Evolutionary conservation across 2,888 invertebrate species (phyloP), one percentile per base, ranked within the genome.

Genomic region (Ceraclea dissimilis): DNA sequence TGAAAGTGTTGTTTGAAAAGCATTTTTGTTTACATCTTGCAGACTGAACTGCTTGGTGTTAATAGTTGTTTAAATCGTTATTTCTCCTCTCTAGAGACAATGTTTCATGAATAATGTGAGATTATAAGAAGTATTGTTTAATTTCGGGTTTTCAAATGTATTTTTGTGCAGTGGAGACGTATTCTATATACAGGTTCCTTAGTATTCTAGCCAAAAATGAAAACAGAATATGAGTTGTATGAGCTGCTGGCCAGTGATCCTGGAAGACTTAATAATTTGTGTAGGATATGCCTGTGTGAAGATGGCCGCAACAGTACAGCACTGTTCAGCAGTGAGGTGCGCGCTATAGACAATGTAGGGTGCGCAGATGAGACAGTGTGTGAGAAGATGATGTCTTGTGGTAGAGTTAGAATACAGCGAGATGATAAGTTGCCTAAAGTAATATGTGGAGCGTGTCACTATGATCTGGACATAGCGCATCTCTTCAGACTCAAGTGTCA

Each of bases 401-500:
- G 26, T 13, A 2, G 50, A 5, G 17, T 50, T 4, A 17, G 4
- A n/a, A 33, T 50, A 2, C 11, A 16, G 2, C 2, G 10, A 2
- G 13, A 33, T 2, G 50, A 50, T 10, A 26, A 17, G 2, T 33
- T 50, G 31, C 50, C 50, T 17, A 19, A 50, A 17, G 2, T 8
- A 6, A 31, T 50, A 10, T 50, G 50, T 19, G 17, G 8, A 18
- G 2, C 21, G 2, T 50, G 50, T 34, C 13, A 16, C 10, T 8
- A 34, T 4, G 33, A 50, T n/a, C 19, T 50, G 33, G 31, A 50
- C 11, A n/a, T 19, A 8, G 50, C 50, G 2, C 33, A 50, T 26
- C 5, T n/a, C 2, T 50, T 50, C 18, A 50, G 50, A 50, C 8
- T 33, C 13, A 50, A 33, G 17, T 50, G 50, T 33, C 20, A 50